Evolutionary conservation across 1,140 invertebrate species (phyloP), one percentile per base, ranked within the genome.

Genomic region (Ectropis grisescens): DNA sequence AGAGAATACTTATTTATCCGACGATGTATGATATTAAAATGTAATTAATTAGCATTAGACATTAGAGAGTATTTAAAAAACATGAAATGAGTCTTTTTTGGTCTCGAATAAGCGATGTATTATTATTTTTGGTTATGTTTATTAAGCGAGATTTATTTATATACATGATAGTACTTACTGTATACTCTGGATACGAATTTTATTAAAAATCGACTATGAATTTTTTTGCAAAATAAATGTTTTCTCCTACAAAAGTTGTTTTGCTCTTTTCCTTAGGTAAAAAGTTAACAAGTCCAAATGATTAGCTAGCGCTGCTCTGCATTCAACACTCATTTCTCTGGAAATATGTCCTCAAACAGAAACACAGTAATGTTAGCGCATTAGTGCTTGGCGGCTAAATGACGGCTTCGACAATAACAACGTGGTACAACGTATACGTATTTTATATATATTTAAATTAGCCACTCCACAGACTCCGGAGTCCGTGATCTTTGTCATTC

Each of bases 111-210:
- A 43, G 62, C 59, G 58, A 62, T 74, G 71, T 80, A 80, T 76
- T 80, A 78, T 76, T 75, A 61, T 55, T 75, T 74, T 66, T 65
- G 68, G 53, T 76, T 72, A 70, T 52, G 52, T 67, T 72, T n/a
- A n/a, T n/a, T 80, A 78, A 74, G 74, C 71, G 69, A 80, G 69
- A 75, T 78, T 80, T 81, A 81, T 81, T 81, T 81, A 81, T 80
- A 80, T 65, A 80, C 58, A 53, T 44, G 58, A 72, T 68, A 74
- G 66, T 81, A 81, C 76, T 81, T 81, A 78, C 60, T 51, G 61
- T 76, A 72, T 75, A 74, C 69, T 79, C 74, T 74, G 56, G 69
- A 71, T 74, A 75, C 56, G 71, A 76, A 80, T 80, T 80, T 69
- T 76, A 80, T 74, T 74, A 64, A 67, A 70, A 54, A 71, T 53